Base-by-base conservation (phyloP, 92 coral and sea anemone species). In the Porites divaricata region DNA sequence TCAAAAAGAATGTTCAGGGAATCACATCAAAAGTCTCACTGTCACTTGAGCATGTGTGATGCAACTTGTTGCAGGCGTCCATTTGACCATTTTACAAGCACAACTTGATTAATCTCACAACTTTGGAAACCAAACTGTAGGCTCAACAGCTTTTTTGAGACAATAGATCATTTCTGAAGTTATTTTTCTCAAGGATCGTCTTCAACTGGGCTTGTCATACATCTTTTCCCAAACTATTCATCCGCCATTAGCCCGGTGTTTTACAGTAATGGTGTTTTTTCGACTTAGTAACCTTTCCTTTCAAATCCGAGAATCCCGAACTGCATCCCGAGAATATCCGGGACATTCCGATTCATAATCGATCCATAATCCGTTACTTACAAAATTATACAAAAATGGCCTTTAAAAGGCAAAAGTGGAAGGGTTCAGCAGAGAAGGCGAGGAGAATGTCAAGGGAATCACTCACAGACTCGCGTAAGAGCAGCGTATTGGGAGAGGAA, bases 401-500 rank as follows among this genome's bases (percentile, higher is more conserved):
- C 85, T 86, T 93, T 24, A 77, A 86, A 72, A 92, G 84, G 83
- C 88, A 73, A 35, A 88, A 86, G 76, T 96, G 99, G 99, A 88
- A 83, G 69, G 92, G 89, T 72, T 89, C 98, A 2, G 93, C 90
- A 72, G 96, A 96, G 58, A 94, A 90, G 66, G 85, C 98, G 1
- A 88, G 94, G 65, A 88, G 95, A 48, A 14, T 85, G 14, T 95
- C 98, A 5, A 95, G 88, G 70, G 80, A 74, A 45, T 90, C 96
- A 62, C 83, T 80, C 0, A 59, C 76, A 28, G 62, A 78, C 20
- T 69, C 90, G 2, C 86, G 92, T 66, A 91, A 73, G 70, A 76
- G 88, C 61, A 94, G 98, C 48, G 71, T 94, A 2, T 68, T 90
- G n/a, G 96, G 88, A 7, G 99, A 92, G 74, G 98, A 91, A 50